Conservation (phyloP, 2,888 invertebrate species). For the Apocheima hispidaria region DNA sequence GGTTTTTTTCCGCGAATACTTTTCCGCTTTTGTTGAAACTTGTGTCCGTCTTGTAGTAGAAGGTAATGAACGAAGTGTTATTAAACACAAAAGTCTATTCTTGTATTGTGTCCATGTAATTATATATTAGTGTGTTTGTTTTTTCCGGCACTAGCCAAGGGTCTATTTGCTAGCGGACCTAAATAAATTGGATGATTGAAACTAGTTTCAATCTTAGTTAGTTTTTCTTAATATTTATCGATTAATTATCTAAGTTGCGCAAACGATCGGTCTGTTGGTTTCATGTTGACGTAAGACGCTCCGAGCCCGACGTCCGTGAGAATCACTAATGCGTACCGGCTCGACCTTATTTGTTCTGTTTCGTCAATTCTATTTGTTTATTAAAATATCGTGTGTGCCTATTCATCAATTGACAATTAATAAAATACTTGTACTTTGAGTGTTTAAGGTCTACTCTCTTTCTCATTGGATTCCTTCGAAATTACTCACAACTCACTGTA, state of each 20-base stretch:
- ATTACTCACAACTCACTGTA: too few relatives aligned
- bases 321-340: slow-evolving; percentile 20
- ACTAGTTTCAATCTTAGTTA: too few relatives aligned
- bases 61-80: too few relatives aligned
- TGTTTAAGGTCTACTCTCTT: background rate
- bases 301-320: slow-evolving; percentile 22
- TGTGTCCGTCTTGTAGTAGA: too few relatives aligned
- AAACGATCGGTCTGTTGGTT: slow-evolving; percentile 33
- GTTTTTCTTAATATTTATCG: background rate
- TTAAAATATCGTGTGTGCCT: background rate
- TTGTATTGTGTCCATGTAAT: too few relatives aligned
- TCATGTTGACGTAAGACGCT: slow-evolving; percentile 26
- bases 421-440: background rate
- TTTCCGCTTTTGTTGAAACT: too few relatives aligned
- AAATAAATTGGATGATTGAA: too few relatives aligned
- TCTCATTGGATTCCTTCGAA: background rate
- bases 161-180: too few relatives aligned
- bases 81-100: too few relatives aligned
- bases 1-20: too few relatives aligned
- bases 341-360: slow-evolving; percentile 7
- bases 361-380: slow-evolving; percentile 15
- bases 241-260: slow-evolving; percentile 14
- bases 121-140: too few relatives aligned
- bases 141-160: too few relatives aligned
- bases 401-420: background rate